phyloP scores from a whole-genome alignment of 2,113 vertebrate species.

The Bungarus multicinctus region DNA sequence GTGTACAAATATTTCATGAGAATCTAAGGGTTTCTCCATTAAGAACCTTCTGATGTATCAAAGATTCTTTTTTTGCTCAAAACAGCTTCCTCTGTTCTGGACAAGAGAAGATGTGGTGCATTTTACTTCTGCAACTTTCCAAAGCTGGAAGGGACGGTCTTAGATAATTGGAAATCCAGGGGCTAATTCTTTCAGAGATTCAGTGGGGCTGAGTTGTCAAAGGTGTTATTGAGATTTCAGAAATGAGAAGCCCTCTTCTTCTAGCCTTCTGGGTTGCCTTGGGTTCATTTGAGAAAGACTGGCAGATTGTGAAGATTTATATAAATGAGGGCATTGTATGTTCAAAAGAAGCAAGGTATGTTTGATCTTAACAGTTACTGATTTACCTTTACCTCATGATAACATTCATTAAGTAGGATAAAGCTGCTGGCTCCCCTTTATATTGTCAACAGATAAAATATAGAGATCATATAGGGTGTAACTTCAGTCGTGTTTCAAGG shows the following conservation, averaged over 20 bases:
- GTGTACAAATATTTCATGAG: neutral
- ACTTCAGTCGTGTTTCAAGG: conserved; percentile 55
- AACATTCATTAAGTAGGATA: conserved; percentile 69
- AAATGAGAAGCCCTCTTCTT: conserved; percentile 53
- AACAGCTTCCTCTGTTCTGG: conserved; percentile 66
- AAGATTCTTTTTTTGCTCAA: neutral
- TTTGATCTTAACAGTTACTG: conserved; percentile 70
- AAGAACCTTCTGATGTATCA: neutral
- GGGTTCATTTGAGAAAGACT: conserved; percentile 36
- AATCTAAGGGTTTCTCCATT: no score
- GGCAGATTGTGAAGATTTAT: conserved; percentile 66
- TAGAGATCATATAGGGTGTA: conserved; percentile 47
- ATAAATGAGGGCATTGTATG: conserved; percentile 68
- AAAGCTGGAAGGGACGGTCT: conserved; percentile 56
- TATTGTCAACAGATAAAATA: conserved; percentile 60
- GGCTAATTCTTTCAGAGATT: conserved; percentile 57
- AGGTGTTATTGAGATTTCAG: conserved; percentile 31
- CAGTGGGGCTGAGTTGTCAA: conserved; percentile 48
- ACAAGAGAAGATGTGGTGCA: conserved; percentile 62
- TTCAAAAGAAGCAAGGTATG: conserved; percentile 63
- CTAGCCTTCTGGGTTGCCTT: conserved; percentile 16
- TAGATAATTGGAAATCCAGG: conserved; percentile 56
- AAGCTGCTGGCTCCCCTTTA: conserved; percentile 62
- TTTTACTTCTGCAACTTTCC: conserved; percentile 55
- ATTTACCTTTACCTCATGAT: conserved; percentile 70